Evolutionary conservation across 2,888 invertebrate genomes (phyloP), one percentile per base, ranked within the genome.

Genomic region (Syrista parreyssii): DNA sequence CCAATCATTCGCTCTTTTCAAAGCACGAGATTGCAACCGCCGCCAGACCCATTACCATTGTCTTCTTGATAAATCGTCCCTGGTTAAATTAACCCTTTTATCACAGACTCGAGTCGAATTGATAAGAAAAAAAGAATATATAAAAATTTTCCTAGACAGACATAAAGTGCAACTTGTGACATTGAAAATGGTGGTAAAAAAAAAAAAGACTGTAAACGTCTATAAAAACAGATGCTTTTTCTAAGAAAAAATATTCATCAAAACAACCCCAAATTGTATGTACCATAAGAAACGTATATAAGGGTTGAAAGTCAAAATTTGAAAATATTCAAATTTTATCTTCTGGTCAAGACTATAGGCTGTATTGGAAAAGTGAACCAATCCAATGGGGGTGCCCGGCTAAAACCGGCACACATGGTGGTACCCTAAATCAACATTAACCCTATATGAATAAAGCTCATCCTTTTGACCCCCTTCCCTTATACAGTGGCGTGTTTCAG

Each of bases 401-500:
- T 55, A 23, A 55, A 55, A 55, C 23, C 4, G 55, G 71, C 15
- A 71, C 31, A 23, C 71, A 33, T 23, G 71, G 33, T 71, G 32
- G 71, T 71, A 23, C 71, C 55, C 33, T 32, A 71, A 71, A 71
- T 69, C 82, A 80, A 82, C 77, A 78, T 82, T 86, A 86, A 86
- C 80, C 77, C 78, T 76, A 76, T 77, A 77, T 76, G 82, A 84
- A 84, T 79, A 82, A 83, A 76, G 69, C 78, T 72, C 72, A 71
- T 68, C 82, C 82, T 81, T 80, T 84, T 79, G 83, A 82, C 81
- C 82, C 34, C 82, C 84, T 86, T 85, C 86, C 82, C 84, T 82
- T 15, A 40, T 68, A 72, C 78, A 36, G n/a, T 68, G 55, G 55
- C 75, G 33, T 40, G 40, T 40, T 68, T 74, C 75, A 80, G 84